Base-by-base conservation (phyloP, 2,797 vertebrate genomes). In the Pangasius sanitwongsei region DNA sequence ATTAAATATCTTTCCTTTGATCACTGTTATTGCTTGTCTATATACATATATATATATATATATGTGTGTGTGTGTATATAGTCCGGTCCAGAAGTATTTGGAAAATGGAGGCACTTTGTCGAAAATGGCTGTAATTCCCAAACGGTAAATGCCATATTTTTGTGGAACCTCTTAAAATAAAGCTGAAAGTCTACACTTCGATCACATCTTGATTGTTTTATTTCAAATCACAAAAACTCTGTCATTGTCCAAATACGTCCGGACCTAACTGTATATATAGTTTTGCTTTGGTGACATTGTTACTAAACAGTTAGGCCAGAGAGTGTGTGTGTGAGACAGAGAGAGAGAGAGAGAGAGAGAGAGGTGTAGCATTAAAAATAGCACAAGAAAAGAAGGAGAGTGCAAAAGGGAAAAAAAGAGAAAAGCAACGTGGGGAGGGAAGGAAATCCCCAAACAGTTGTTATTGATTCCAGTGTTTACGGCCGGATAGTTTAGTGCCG, bases 401-500 rank as follows among this genome's bases (percentile, higher is more conserved):
- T 53, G 48, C 83, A 72, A 94, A 91, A 93, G 93, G 94, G 93
- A 92, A 69, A 69, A 92, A 94, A 95, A 95, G 94, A 94, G 94
- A 93, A 91, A 91, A 92, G 91, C 90, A 92, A 91, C 89, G 25
- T 84, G 78, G 89, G 87, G 82, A 89, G 82, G 80, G 59, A 86
- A 85, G 96, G 96, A 97, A 98, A 97, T 97, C 97, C 97, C 97
- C 94, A 94, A 98, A 97, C 97, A 97, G 97, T 98, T 98, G 97
- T 98, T 98, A 98, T 97, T 98, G 97, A 99, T 99, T 98, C 96
- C 96, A 96, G 95, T 97, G 95, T 98, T 98, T 98, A 98, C 96
- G 86, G 92, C 97, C 96, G 95, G 96, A 97, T 97, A 98, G 97
- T 98, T 98, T 98, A 99, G 97, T 97, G 96, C 96, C 96, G 96